A percentile compares a stretch with the other conserved stretches of the same genome.
Evolutionary conservation across 2,113 vertebrate species (phyloP).

Genomic region (Anhinga anhinga): DNA sequence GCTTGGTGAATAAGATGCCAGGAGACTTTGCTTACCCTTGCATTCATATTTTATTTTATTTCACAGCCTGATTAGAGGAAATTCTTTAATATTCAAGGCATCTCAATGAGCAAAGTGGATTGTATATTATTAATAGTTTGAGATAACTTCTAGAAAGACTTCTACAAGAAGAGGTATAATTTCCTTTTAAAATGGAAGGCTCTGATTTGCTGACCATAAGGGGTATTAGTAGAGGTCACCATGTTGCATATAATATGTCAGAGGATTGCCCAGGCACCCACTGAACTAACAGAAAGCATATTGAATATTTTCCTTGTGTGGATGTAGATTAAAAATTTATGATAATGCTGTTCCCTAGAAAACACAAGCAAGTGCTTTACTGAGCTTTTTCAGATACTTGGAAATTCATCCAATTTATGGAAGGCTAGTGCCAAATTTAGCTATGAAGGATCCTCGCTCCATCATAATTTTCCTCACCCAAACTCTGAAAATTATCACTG

Average conservation of each 20-base stretch:
- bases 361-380: background rate
- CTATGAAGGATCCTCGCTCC: accelerated
- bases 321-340: background rate
- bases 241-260: background rate
- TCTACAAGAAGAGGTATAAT: background rate
- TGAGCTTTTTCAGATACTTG: background rate
- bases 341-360: accelerated
- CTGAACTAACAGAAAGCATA: background rate
- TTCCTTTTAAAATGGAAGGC: background rate
- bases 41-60: slow-evolving; percentile 18
- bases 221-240: background rate
- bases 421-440: background rate
- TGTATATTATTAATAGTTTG: background rate
- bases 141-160: background rate
- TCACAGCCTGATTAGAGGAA: background rate
- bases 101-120: background rate
- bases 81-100: slow-evolving; percentile 7
- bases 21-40: background rate
- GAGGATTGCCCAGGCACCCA: background rate
- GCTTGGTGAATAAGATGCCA: background rate
- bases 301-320: background rate
- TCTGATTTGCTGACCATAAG: background rate
- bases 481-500: background rate
- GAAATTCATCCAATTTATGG: background rate
- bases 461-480: background rate